phyloP scores from a whole-genome alignment of 1,140 invertebrate genomes.

The Hylaeus anthracinus region DNA sequence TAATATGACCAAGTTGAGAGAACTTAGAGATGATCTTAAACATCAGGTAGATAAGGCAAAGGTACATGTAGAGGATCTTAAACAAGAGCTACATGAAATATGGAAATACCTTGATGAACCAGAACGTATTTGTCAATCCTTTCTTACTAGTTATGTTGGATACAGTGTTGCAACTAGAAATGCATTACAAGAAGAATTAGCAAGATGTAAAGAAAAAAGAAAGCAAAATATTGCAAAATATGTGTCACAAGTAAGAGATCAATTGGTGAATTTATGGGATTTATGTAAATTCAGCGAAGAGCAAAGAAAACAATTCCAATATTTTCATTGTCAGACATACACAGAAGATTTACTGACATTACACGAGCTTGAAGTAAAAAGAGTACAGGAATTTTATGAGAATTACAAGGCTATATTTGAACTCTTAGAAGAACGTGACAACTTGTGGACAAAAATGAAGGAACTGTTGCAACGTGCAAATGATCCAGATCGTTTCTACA shows the following conservation, averaged over 20 bases:
- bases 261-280: constrained; percentile 47
- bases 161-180: constrained; percentile 80
- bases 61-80: constrained; percentile 78
- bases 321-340: constrained; percentile 83
- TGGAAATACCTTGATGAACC: constrained; percentile 85
- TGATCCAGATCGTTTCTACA: constrained; percentile 90
- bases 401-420: constrained; percentile 83
- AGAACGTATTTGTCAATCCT: constrained; percentile 78
- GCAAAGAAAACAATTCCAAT: constrained; percentile 83
- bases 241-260: constrained; percentile 34
- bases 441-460: constrained; percentile 85
- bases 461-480: constrained; percentile 87
- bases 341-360: constrained; percentile 87
- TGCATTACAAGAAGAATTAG: constrained; percentile 82
- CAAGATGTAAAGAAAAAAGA: constrained; percentile 84
- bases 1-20: constrained; percentile 82
- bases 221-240: constrained; percentile 82
- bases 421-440: constrained; percentile 83
- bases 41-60: constrained; percentile 73
- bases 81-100: constrained; percentile 80
- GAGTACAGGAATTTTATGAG: constrained; percentile 84
- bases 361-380: constrained; percentile 87
- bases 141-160: constrained; percentile 80
- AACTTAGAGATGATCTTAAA: constrained; percentile 69
- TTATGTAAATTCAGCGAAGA: constrained; percentile 68